Evolutionary conservation across 2,113 vertebrate species (phyloP), one percentile per base, ranked within the genome.

Genomic region (Hypocryptadius cinnamomeus): DNA sequence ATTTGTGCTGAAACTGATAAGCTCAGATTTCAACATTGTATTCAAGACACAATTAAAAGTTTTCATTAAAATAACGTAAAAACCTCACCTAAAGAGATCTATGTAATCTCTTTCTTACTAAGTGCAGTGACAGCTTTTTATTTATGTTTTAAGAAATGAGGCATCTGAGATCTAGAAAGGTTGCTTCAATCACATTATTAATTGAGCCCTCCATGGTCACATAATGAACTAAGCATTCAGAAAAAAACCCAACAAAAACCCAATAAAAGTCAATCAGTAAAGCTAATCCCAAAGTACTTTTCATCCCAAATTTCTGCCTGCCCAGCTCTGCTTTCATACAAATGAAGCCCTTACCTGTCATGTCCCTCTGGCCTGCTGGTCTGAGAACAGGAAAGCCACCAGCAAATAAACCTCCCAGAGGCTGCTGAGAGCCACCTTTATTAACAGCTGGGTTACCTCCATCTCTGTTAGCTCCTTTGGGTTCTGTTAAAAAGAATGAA

Each of bases 381-480:
- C 98, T 98, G 56, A 99, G 98, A 35, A 98, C 98, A 44, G 99
- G 99, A 96, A 99, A 99, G 56, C 99, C 99, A 61, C 98, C 98
- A 48, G 99, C 98, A 97, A 99, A 99, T 47, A 99, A 98, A 24
- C 98, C 99, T 65, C 98, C 98, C 92, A 99, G 78, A 65, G 98
- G 97, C 16, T 98, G 98, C 24, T 97, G 98, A 7, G 96, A 63
- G 56, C 97, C 81, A 15, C 96, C 94, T 37, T 93, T 89, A n/a
- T 97, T 98, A 63, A 92, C 63, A n/a, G 90, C 94, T 53, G 96
- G 5, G 53, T 89, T 91, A 45, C 66, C 95, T 31, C 95, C 97
- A 92, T 98, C 98, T 95, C 94, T 98, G 86, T 79, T 92, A 63
- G 90, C 61, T 64, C 96, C 96, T 96, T 98, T 99, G 31, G 98